phyloP scores from a whole-genome alignment of 2,113 vertebrate genomes.

The Megaleporinus macrocephalus region DNA sequence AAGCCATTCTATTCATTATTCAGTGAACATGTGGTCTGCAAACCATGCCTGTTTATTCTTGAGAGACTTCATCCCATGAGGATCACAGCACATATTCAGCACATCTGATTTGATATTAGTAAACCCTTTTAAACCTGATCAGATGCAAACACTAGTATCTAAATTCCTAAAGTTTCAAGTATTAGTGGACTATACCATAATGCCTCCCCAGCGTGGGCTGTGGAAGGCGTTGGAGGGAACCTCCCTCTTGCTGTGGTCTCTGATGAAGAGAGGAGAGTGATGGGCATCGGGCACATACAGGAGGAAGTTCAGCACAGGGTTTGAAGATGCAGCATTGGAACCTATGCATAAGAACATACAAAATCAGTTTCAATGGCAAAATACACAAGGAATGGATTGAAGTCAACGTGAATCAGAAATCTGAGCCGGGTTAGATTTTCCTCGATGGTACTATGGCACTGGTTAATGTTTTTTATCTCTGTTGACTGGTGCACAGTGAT shows the following conservation, averaged over 20 bases:
- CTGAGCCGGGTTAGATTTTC: background rate
- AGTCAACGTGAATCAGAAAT: background rate
- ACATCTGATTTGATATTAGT: background rate
- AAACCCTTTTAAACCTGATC: background rate
- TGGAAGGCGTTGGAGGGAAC: constrained; percentile 92
- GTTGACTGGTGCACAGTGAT: too few species aligned
- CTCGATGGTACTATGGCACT: too few species aligned
- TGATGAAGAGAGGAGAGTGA: constrained; percentile 90
- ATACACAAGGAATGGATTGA: background rate
- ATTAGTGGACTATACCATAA: constrained; percentile 83
- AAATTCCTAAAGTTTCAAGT: background rate
- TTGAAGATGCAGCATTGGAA: constrained; percentile 91
- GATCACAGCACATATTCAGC: background rate
- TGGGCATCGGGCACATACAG: constrained; percentile 90
- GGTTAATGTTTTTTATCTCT: too few species aligned
- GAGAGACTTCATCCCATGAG: background rate
- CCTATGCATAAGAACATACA: constrained; percentile 70
- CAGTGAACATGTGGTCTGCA: background rate
- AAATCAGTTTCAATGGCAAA: background rate
- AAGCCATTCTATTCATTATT: background rate
- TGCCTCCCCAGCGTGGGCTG: constrained; percentile 96
- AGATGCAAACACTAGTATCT: background rate
- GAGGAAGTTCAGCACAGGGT: constrained; percentile 94
- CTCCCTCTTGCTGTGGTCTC: constrained; percentile 81
- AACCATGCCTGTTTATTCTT: background rate